Conservation (phyloP, 2,113 vertebrate genomes). For the Nansenia antarctica region DNA sequence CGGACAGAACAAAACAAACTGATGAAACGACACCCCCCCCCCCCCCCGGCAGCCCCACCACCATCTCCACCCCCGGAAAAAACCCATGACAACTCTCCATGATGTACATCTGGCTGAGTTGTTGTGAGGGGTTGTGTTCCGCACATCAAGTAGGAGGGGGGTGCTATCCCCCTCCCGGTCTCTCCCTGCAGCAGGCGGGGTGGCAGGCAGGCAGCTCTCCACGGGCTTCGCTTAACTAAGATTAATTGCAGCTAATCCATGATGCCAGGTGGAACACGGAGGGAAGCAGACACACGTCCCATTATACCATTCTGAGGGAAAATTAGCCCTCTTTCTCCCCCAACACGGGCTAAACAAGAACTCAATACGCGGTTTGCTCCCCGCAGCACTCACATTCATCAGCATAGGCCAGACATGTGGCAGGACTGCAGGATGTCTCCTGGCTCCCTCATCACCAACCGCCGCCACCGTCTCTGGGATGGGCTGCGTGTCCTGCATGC, state of each 20-base stretch:
- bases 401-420: neutral
- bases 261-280: neutral
- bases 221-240: conserved; percentile 19
- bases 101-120: too few relatives aligned
- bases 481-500: too few relatives aligned
- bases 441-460: conserved; percentile 15
- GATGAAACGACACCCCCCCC: too few relatives aligned
- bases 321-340: neutral
- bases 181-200: neutral
- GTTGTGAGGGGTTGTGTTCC: too few relatives aligned
- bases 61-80: too few relatives aligned
- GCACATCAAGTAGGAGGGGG: too few relatives aligned
- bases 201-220: neutral
- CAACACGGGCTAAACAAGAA: neutral
- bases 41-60: too few relatives aligned
- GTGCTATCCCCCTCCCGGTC: too few relatives aligned
- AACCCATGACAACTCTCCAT: too few relatives aligned
- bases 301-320: neutral
- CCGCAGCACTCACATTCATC: neutral
- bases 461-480: too few relatives aligned
- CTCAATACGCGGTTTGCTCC: neutral
- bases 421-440: neutral
- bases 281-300: neutral
- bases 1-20: too few relatives aligned
- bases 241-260: conserved; percentile 16